These are phyloP conservation scores for Nasonovia ribisnigri DNA, from an alignment of 2,888 invertebrate genomes.

Conservation along the genomic window DNA sequence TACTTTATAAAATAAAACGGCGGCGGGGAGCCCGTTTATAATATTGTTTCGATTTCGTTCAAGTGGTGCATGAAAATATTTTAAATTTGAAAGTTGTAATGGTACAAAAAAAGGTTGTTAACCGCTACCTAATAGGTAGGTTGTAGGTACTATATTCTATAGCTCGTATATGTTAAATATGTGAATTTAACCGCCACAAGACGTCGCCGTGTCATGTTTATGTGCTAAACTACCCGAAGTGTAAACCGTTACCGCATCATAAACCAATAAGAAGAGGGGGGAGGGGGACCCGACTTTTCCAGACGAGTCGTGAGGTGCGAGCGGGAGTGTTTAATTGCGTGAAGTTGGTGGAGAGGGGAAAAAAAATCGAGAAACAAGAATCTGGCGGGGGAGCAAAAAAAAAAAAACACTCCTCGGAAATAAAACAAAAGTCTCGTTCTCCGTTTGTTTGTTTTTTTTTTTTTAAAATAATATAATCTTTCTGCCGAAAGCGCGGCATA, in stretches of 20 bases:
- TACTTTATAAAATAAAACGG: too few species aligned
- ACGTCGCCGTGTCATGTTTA: not conserved
- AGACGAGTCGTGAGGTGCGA: not conserved
- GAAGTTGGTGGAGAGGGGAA: not conserved
- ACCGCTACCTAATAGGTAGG: too few species aligned
- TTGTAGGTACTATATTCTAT: not conserved
- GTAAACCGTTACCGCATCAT: not conserved
- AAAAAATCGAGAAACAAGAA: constrained; percentile 28
- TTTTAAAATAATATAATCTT: constrained; percentile 17
- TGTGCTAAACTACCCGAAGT: not conserved
- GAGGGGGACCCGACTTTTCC: constrained; percentile 27
- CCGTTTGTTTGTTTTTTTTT: constrained; percentile 28
- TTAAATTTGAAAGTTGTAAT: not conserved
- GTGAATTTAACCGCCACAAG: not conserved
- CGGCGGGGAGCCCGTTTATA: too few species aligned
- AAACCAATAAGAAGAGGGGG: not conserved
- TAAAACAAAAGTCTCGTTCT: constrained; percentile 54
- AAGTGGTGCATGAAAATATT: not conserved
- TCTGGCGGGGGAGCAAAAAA: constrained; percentile 4
- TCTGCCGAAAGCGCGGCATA: not conserved
- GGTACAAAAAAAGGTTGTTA: not conserved
- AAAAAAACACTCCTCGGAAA: not conserved
- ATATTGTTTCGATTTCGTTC: not conserved
- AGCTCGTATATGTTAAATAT: not conserved
- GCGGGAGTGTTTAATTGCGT: constrained; percentile 41